phyloP scores from a whole-genome alignment of 2,113 vertebrate species.

The Brachypteracias leptosomus region DNA sequence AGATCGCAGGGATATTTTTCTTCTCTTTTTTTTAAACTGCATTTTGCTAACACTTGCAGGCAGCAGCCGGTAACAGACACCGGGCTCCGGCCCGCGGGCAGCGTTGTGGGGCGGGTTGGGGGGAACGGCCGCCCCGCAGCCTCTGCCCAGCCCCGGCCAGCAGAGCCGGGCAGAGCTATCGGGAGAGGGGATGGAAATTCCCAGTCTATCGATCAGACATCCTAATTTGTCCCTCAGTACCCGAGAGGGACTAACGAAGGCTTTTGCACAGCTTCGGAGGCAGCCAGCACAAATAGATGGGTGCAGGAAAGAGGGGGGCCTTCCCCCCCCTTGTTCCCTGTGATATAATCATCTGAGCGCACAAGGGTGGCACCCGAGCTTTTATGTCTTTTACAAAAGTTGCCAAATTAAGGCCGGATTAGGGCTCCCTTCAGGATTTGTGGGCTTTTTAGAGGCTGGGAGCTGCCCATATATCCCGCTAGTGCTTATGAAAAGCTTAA shows the following conservation, averaged over 20 bases:
- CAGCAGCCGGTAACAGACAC: not conserved
- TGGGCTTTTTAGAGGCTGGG: constrained; percentile 67
- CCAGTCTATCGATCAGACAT: not conserved
- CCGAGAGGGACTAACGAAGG: not conserved
- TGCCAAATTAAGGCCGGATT: constrained; percentile 82
- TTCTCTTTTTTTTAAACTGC: not conserved
- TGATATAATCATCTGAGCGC: constrained; percentile 21
- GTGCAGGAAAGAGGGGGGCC: not conserved
- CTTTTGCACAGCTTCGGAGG: not conserved
- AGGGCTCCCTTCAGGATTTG: constrained; percentile 68
- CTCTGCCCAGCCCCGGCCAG: not conserved
- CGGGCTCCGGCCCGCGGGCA: not conserved
- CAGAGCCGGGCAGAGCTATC: not conserved
- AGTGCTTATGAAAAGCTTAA: constrained; percentile 81
- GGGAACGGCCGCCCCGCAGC: not conserved
- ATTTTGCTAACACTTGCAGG: not conserved
- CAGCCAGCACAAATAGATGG: not conserved
- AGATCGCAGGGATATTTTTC: not conserved
- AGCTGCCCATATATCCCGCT: constrained; percentile 54
- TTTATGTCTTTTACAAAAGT: constrained; percentile 81
- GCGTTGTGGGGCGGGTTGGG: not conserved
- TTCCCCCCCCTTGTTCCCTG: not conserved
- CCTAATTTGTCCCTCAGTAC: not conserved
- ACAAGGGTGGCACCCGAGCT: constrained; percentile 68
- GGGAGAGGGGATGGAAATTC: not conserved